Evolutionary conservation across 2,888 invertebrate genomes (phyloP), one percentile per base, ranked within the genome.

Genomic region (Amphipyra berbera): DNA sequence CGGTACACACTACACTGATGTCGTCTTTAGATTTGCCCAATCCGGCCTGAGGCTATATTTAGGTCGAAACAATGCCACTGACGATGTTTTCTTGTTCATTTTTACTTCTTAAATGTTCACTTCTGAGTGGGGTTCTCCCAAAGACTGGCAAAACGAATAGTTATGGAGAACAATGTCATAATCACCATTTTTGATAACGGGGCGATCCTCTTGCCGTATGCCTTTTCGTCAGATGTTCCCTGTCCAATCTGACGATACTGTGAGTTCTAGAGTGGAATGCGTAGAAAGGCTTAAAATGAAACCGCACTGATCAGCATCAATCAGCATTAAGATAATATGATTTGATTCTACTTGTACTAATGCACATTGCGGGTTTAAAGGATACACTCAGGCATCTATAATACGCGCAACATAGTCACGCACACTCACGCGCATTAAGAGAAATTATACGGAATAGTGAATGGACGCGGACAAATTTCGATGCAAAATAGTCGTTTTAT

Each of bases 221-320:
- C 13, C 8, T 6, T 13, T 41, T 50, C 30, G 14, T 12, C 42
- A 52, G 50, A 68, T 67, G 57, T 73, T 68, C 62, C 63, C 57
- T 52, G 53, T 55, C 55, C 53, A 52, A 58, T 41, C 67, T 72
- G 50, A 35, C 66, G 48, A 66, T 66, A 72, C 35, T 66, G 27
- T 48, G 47, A 58, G 58, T 47, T 68, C 68, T 47, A 40, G 55
- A 47, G 12, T 37, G 67, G 50, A 68, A 72, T 57, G 46, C 50
- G 56, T 56, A 37, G 13, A 30, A 42, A 50, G 57, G 50, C 48
- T 71, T 63, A 68, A 73, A 67, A 68, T 58, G 58, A 67, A 66
- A 73, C 50, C 67, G 65, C 42, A 68, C 14, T 15, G 73, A 68
- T 68, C 68, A 73, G 57, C 68, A 68, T 68, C 73, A 73, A 68